A percentile compares a stretch with the other conserved stretches of the same genome.
Evolutionary conservation across 2,797 vertebrate genomes (phyloP).

Genomic region (Megalops cyprinoides): DNA sequence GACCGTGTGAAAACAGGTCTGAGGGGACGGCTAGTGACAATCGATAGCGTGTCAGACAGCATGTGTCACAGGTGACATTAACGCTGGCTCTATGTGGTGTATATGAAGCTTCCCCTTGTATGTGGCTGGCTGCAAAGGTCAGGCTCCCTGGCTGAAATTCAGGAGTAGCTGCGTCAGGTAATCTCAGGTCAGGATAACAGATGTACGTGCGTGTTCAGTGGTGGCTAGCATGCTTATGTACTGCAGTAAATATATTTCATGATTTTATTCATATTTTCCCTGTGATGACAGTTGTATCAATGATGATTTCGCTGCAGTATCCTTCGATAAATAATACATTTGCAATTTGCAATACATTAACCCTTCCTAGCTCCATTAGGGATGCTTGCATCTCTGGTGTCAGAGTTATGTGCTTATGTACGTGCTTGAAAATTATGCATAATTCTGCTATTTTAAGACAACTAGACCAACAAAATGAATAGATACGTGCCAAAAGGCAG

Average conservation of each 20-base stretch:
- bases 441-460: conserved; percentile 70
- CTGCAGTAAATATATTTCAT: neutral
- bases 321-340: neutral
- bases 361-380: conserved; percentile 51
- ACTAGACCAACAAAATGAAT: conserved; percentile 76
- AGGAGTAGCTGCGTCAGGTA: neutral
- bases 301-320: neutral
- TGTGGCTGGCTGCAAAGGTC: neutral
- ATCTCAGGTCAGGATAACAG: neutral
- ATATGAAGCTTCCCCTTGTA: no score
- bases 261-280: neutral
- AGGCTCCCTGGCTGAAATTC: neutral
- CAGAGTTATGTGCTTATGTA: conserved; percentile 60
- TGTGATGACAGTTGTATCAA: neutral
- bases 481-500: conserved; percentile 72
- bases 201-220: neutral
- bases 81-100: no score
- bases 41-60: neutral
- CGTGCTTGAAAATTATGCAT: conserved; percentile 68
- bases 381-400: conserved; percentile 48
- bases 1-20: neutral
- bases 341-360: conserved; percentile 24
- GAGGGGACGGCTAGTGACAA: neutral
- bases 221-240: neutral
- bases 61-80: no score